These are phyloP conservation scores for Notarius quadriscutis DNA, from an alignment of 2,113 vertebrate species.

Conservation along the genomic window DNA sequence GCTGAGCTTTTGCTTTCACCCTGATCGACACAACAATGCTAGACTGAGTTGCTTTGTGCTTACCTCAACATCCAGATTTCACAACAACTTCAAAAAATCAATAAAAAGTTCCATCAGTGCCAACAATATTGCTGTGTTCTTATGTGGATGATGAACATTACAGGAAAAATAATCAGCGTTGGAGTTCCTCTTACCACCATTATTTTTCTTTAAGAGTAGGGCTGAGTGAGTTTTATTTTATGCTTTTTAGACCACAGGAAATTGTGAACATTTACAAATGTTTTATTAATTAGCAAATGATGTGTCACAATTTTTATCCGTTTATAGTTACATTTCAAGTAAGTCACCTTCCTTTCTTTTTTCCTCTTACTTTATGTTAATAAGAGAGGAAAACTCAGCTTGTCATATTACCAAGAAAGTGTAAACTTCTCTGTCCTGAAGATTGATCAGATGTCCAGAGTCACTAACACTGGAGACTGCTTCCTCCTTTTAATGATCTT, in stretches of 20 bases:
- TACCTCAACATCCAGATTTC: neutral
- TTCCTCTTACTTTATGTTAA: neutral
- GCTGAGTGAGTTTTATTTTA: neutral
- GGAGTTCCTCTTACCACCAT: neutral
- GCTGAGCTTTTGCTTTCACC: slow-evolving; percentile 25
- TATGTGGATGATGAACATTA: neutral
- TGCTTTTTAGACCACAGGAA: neutral
- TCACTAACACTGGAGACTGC: neutral
- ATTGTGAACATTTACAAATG: neutral
- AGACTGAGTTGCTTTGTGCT: neutral
- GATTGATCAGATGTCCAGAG: neutral
- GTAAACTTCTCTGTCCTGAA: neutral
- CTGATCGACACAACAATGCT: neutral
- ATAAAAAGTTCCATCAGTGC: neutral
- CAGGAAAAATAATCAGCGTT: neutral
- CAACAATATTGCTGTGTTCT: neutral
- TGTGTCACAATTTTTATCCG: neutral
- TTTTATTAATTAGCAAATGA: neutral
- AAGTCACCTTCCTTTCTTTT: neutral
- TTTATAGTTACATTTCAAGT: neutral
- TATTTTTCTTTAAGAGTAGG: neutral
- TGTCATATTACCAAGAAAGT: neutral
- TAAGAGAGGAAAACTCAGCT: neutral
- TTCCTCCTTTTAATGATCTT: neutral
- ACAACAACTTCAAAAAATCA: neutral